A percentile compares a stretch with the other conserved stretches of the same genome.
These are phyloP conservation scores for Steromphala cineraria DNA, from an alignment of 2,888 invertebrate genomes.

Conservation along the genomic window DNA sequence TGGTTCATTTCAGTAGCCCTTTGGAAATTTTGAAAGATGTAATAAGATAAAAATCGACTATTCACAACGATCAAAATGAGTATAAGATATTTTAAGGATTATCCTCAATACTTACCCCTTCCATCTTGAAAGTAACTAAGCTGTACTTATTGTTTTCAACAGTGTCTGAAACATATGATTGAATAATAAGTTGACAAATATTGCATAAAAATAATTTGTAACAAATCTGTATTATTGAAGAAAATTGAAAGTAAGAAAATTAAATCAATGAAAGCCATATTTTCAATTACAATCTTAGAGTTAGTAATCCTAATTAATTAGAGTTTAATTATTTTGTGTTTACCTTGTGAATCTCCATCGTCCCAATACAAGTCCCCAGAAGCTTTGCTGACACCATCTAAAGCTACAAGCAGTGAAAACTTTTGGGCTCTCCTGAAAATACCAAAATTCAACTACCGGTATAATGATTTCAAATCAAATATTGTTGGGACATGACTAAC, in stretches of 20 bases:
- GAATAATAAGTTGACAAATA: neutral
- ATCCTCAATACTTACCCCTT: conserved; percentile 28
- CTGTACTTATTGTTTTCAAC: conserved; percentile 36
- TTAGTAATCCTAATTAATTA: no score
- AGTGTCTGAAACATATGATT: conserved; percentile 28
- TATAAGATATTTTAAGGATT: no score
- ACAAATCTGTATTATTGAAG: neutral
- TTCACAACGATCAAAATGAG: no score
- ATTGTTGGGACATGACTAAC: no score
- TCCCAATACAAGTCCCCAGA: conserved; percentile 64
- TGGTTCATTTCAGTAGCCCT: no score
- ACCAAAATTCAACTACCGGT: no score
- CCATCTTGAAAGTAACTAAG: conserved; percentile 32
- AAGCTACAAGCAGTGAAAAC: conserved; percentile 50
- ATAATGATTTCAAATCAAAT: neutral
- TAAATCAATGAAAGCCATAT: no score
- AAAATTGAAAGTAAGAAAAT: no score
- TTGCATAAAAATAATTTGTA: neutral
- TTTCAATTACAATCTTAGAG: neutral
- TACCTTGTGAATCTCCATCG: conserved; percentile 59
- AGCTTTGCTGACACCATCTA: conserved; percentile 41
- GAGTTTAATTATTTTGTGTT: no score
- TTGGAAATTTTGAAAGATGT: no score
- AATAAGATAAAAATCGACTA: no score
- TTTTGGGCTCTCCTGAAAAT: conserved; percentile 43